These are phyloP conservation scores for Sphecodes monilicornis DNA, from an alignment of 2,888 invertebrate species.

Conservation along the genomic window DNA sequence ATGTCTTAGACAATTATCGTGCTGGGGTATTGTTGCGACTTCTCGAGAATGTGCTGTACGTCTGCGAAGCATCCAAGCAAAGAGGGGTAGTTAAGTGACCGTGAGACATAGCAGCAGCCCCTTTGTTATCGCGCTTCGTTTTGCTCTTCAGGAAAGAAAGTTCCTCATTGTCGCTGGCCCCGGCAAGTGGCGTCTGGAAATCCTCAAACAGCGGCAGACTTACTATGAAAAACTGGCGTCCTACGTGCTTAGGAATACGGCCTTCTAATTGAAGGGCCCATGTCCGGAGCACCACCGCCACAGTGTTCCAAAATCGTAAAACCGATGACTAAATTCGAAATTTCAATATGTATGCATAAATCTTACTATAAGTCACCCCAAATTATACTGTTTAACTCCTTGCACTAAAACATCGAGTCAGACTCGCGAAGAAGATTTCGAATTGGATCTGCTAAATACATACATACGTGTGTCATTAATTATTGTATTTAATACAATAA, in stretches of 20 bases:
- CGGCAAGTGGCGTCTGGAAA: constrained; percentile 67
- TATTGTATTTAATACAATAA: too few species aligned
- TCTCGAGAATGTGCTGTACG: constrained; percentile 25
- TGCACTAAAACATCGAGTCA: too few species aligned
- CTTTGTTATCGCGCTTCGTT: constrained; percentile 54
- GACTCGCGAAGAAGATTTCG: too few species aligned
- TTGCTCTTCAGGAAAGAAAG: constrained; percentile 53
- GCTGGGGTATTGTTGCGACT: constrained; percentile 12
- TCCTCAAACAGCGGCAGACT: constrained; percentile 53
- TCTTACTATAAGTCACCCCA: too few species aligned
- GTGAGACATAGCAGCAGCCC: constrained; percentile 49
- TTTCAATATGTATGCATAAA: background rate
- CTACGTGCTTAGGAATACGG: constrained; percentile 53
- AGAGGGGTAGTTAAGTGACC: constrained; percentile 29
- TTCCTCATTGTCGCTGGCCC: constrained; percentile 55
- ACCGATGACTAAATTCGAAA: background rate
- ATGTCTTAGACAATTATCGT: constrained; percentile 36
- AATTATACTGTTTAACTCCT: too few species aligned
- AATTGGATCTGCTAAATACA: too few species aligned
- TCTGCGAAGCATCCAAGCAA: constrained; percentile 48
- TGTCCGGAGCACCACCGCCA: background rate
- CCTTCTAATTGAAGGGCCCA: constrained; percentile 42
- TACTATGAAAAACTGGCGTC: constrained; percentile 43
- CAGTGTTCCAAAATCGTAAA: background rate
- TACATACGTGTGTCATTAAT: too few species aligned